Percentiles rank a stretch among this genome's conserved stretches.
Conservation (phyloP, 2,113 vertebrate genomes). For the Misgurnus mizolepis region DNA sequence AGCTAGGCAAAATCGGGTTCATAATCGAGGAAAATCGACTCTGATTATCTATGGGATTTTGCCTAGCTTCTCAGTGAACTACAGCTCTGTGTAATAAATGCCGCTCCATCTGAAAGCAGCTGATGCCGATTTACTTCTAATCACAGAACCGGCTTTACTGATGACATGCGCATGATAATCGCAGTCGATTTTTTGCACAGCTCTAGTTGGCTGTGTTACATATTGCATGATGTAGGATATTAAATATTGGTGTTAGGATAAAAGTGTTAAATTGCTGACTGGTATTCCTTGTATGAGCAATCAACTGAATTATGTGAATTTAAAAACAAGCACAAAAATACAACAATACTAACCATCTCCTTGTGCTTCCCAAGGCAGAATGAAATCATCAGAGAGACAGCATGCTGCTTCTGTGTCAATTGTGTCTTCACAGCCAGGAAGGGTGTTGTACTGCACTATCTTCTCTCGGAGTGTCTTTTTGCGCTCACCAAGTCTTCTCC, state of each 20-base stretch:
- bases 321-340: not conserved
- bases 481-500: not conserved
- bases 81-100: too few relatives aligned
- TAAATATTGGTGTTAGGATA: not conserved
- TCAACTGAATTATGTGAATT: not conserved
- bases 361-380: constrained; percentile 10
- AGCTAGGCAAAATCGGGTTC: too few relatives aligned
- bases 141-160: too few relatives aligned
- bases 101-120: too few relatives aligned
- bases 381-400: not conserved
- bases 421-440: not conserved
- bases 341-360: not conserved
- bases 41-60: too few relatives aligned
- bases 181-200: too few relatives aligned
- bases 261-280: not conserved
- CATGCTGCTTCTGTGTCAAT: not conserved
- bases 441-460: not conserved
- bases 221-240: not conserved
- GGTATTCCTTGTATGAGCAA: not conserved
- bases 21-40: too few relatives aligned
- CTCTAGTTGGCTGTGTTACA: not conserved
- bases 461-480: not conserved
- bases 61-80: too few relatives aligned
- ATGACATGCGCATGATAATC: too few relatives aligned
- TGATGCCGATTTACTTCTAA: too few relatives aligned